These are phyloP conservation scores for Galeopterus variegatus DNA, from an alignment of 2,113 vertebrate species.

Conservation along the genomic window DNA sequence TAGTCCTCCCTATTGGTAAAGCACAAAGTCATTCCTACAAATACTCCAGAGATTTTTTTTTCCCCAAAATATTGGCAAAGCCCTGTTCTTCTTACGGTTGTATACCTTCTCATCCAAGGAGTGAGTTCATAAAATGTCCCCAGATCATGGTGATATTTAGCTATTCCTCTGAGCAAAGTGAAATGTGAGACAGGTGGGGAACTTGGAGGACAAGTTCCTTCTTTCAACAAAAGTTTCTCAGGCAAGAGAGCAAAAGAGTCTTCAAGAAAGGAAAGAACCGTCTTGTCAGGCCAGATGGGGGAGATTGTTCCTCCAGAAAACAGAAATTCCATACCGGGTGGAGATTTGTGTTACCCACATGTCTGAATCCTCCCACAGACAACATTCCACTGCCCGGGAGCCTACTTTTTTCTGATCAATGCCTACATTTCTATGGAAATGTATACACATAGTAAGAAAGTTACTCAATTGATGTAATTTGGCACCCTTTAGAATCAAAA, in stretches of 20 bases:
- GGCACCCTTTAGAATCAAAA: not conserved
- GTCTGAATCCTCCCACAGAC: not conserved
- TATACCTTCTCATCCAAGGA: not conserved
- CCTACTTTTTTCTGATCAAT: not conserved
- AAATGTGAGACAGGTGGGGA: not conserved
- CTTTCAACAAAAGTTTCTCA: slow-evolving; percentile 14
- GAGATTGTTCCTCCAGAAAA: not conserved
- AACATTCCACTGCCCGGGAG: not conserved
- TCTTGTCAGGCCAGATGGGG: not conserved
- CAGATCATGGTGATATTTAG: not conserved
- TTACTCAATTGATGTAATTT: not conserved
- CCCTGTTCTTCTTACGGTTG: not conserved
- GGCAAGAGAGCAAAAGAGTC: not conserved
- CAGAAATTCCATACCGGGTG: not conserved
- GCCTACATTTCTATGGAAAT: not conserved
- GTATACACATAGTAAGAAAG: not conserved
- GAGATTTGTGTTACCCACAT: not conserved
- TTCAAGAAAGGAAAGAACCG: slow-evolving; percentile 27
- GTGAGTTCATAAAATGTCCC: not conserved
- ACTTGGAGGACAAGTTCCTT: not conserved
- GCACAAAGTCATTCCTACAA: not conserved
- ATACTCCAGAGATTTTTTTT: not conserved
- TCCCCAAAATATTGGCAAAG: not conserved
- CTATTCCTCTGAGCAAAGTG: not conserved
- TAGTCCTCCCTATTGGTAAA: not conserved